Conservation (phyloP, 2,888 invertebrate genomes). For the Patella depressa region DNA sequence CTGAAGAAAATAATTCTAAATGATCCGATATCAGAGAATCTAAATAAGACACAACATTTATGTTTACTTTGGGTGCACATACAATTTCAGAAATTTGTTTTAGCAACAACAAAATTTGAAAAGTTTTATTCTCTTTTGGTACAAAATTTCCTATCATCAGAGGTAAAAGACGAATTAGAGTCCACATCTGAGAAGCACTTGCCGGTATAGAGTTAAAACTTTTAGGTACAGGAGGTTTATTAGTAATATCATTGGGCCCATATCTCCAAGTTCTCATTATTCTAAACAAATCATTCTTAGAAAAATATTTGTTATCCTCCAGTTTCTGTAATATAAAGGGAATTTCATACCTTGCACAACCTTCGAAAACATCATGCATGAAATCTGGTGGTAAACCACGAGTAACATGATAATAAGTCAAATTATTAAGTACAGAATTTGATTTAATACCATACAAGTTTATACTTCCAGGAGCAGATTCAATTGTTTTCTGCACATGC, state of each 20-base stretch:
- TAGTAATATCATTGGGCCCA: constrained; percentile 17
- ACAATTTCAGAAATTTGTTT: constrained; percentile 23
- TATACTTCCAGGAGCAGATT: not conserved
- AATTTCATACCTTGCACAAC: constrained; percentile 16
- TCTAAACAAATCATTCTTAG: constrained; percentile 12
- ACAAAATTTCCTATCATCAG: constrained; percentile 20
- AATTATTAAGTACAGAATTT: constrained; percentile 17
- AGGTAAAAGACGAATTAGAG: constrained; percentile 20
- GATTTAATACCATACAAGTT: constrained; percentile 18
- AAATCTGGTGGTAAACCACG: constrained; percentile 18
- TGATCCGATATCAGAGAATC: constrained; percentile 19
- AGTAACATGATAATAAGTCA: constrained; percentile 16
- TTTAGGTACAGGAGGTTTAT: not conserved
- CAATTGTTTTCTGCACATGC: not conserved
- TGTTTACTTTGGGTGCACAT: constrained; percentile 19
- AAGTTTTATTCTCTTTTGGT: constrained; percentile 10
- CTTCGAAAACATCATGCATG: constrained; percentile 30
- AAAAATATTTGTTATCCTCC: constrained; percentile 14
- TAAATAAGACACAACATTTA: constrained; percentile 13
- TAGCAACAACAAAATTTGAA: constrained; percentile 20
- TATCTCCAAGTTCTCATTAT: constrained; percentile 19
- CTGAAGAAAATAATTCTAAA: constrained; percentile 3
- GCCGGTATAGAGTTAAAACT: not conserved
- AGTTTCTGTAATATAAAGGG: constrained; percentile 11
- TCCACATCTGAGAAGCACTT: constrained; percentile 25